Conservation (phyloP, 2,888 invertebrate genomes). For the Exocentrus adspersus region DNA sequence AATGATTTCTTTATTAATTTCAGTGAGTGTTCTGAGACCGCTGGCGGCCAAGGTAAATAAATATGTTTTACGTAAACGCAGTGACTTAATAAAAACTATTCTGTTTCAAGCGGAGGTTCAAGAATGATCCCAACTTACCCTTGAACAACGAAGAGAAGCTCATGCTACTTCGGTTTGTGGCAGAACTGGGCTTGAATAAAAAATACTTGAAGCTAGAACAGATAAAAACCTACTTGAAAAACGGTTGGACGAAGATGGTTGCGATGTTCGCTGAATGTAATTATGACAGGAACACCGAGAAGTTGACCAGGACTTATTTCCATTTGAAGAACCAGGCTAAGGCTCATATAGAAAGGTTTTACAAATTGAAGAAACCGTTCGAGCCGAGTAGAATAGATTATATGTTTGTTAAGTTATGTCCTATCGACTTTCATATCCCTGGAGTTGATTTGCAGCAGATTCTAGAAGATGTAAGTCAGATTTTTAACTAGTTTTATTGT, state of each 20-base stretch:
- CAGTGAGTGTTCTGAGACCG: slow-evolving; percentile 9
- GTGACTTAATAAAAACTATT: not conserved
- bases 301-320: slow-evolving; percentile 28
- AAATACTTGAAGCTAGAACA: slow-evolving; percentile 26
- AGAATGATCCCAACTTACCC: slow-evolving; percentile 23
- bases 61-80: too few relatives aligned
- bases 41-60: slow-evolving; percentile 13
- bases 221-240: slow-evolving; percentile 18
- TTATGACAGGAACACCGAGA: slow-evolving; percentile 26
- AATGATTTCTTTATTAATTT: slow-evolving; percentile 11
- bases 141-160: slow-evolving; percentile 22
- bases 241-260: slow-evolving; percentile 28
- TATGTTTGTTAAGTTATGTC: slow-evolving; percentile 28
- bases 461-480: slow-evolving; percentile 24
- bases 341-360: slow-evolving; percentile 28
- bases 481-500: too few relatives aligned
- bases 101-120: slow-evolving; percentile 19
- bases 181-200: slow-evolving; percentile 21
- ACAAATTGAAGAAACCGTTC: slow-evolving; percentile 23
- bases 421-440: slow-evolving; percentile 19
- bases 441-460: slow-evolving; percentile 21
- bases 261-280: slow-evolving; percentile 25
- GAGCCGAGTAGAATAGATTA: slow-evolving; percentile 25
- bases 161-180: slow-evolving; percentile 21
- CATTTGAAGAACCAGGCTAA: slow-evolving; percentile 32